phyloP scores from a whole-genome alignment of 2,797 vertebrate species.

The Geotrypetes seraphini region DNA sequence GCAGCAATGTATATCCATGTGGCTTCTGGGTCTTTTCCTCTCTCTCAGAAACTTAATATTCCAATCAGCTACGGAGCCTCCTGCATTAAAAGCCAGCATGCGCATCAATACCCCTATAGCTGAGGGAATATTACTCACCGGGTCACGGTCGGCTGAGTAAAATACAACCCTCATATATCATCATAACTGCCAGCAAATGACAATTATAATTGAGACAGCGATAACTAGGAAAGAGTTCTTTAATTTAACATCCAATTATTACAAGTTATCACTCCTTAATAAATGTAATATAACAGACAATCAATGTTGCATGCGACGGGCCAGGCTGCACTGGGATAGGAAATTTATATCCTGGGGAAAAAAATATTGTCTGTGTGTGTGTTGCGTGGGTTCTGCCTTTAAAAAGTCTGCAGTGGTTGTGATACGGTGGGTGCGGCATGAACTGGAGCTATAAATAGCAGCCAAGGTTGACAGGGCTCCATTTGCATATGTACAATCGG shows the following conservation, averaged over 20 bases:
- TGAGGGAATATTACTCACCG: slow-evolving; percentile 87
- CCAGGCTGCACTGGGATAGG: slow-evolving; percentile 60
- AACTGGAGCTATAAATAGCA: slow-evolving; percentile 58
- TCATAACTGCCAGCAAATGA: slow-evolving; percentile 94
- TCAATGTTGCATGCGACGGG: slow-evolving; percentile 92
- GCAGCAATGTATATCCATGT: slow-evolving; percentile 31
- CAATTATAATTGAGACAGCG: slow-evolving; percentile 98
- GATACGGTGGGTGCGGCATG: slow-evolving; percentile 55
- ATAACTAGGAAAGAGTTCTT: slow-evolving; percentile 94
- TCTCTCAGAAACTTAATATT: slow-evolving; percentile 73
- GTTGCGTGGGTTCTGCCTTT: slow-evolving; percentile 33
- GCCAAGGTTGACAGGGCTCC: slow-evolving; percentile 36
- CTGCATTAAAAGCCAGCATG: slow-evolving; percentile 68
- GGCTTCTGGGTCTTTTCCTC: slow-evolving; percentile 41
- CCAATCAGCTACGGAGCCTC: slow-evolving; percentile 63
- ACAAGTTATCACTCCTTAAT: slow-evolving; percentile 98
- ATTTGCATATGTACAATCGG: slow-evolving; percentile 70
- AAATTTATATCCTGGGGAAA: slow-evolving; percentile 67
- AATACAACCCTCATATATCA: slow-evolving; percentile 98
- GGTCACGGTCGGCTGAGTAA: slow-evolving; percentile 90
- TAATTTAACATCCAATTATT: slow-evolving; percentile 99
- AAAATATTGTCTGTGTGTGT: slow-evolving; percentile 32
- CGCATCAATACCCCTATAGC: slow-evolving; percentile 75
- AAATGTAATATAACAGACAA: slow-evolving; percentile 98
- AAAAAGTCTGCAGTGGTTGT: slow-evolving; percentile 47